Percentiles rank a stretch among this genome's conserved stretches.
phyloP scores from a whole-genome alignment of 1,140 invertebrate genomes.

The Whitmania pigra region DNA sequence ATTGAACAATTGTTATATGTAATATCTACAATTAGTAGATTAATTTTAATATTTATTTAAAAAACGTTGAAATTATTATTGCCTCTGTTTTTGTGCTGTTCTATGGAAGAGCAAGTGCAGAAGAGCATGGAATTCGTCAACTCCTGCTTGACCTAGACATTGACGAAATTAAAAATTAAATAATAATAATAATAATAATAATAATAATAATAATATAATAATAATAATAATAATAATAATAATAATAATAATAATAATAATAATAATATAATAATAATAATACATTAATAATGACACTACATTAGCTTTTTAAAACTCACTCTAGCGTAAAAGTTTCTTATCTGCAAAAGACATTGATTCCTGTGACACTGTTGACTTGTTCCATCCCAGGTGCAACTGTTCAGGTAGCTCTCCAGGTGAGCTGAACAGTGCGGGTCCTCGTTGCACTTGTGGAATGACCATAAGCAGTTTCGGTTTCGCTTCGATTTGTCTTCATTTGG shows the following conservation, averaged over 20 bases:
- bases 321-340: background rate
- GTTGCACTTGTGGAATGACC: conserved; percentile 1
- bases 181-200: background rate
- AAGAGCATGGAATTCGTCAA: background rate
- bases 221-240: background rate
- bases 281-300: too few relatives aligned
- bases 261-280: conserved; percentile 7
- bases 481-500: too few relatives aligned
- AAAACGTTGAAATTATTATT: too few relatives aligned
- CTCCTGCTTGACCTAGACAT: conserved; percentile 10
- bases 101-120: background rate
- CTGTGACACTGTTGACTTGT: background rate
- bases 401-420: conserved; percentile 1
- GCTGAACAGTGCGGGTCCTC: background rate
- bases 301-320: background rate
- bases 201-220: background rate
- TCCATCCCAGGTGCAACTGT: background rate
- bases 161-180: too few relatives aligned
- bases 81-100: too few relatives aligned
- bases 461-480: too few relatives aligned
- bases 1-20: too few relatives aligned
- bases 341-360: background rate
- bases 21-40: too few relatives aligned
- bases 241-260: background rate
- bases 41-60: too few relatives aligned